Percentiles rank a stretch among this genome's conserved stretches.
Evolutionary conservation across 64 coral and sea anemone species (phyloP).

Genomic region (Stylophora pistillata): DNA sequence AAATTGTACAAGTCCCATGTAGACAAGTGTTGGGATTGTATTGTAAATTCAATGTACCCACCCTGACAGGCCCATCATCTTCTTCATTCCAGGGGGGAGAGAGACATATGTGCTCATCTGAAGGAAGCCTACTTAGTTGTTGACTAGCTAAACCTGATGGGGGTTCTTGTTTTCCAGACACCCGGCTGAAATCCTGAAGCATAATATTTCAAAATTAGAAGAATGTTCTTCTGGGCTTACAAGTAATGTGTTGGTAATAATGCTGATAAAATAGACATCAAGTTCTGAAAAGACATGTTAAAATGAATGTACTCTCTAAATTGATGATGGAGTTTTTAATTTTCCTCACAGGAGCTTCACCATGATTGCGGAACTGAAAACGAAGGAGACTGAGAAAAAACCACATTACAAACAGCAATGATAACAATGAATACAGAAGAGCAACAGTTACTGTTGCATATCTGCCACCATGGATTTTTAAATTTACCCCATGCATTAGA

Average conservation of each 20-base stretch:
- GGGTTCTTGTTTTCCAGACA: slow-evolving; percentile 78
- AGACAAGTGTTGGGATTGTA: no score
- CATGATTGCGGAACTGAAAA: no score
- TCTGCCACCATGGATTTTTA: not conserved
- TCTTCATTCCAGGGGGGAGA: slow-evolving; percentile 93
- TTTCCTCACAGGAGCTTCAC: no score
- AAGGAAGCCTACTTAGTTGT: slow-evolving; percentile 89
- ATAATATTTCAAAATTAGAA: no score
- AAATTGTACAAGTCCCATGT: no score
- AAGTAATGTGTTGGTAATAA: no score
- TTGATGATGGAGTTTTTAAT: no score
- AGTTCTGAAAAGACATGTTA: not conserved
- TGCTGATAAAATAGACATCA: not conserved
- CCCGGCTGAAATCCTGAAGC: slow-evolving; percentile 81
- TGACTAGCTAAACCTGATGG: slow-evolving; percentile 83
- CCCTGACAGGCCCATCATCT: slow-evolving; percentile 86
- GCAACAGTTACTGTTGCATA: no score
- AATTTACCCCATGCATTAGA: not conserved
- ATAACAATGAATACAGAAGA: no score
- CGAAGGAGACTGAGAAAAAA: no score
- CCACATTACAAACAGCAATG: no score
- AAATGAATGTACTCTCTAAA: not conserved
- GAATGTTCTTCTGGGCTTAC: no score
- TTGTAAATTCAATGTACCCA: slow-evolving; percentile 1
- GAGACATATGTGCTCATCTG: slow-evolving; percentile 92